A percentile compares a stretch with the other conserved stretches of the same genome.
These are phyloP conservation scores for Myrmophylax atrothorax DNA, from an alignment of 2,113 vertebrate species.

Conservation along the genomic window DNA sequence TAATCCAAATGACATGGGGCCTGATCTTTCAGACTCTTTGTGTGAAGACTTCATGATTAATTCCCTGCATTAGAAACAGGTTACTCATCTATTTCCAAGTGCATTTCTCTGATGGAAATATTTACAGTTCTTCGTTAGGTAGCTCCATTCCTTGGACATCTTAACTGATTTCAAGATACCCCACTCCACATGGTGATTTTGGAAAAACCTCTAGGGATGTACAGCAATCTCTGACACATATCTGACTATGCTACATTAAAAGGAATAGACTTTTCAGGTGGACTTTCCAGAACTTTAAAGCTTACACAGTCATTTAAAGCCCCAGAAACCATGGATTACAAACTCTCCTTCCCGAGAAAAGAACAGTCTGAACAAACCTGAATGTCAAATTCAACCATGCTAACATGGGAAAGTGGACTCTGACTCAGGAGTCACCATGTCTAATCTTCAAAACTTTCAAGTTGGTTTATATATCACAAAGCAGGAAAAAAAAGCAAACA, in stretches of 20 bases:
- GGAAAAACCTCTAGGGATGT: neutral
- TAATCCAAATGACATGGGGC: neutral
- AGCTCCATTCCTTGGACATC: neutral
- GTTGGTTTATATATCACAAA: neutral
- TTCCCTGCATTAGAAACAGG: neutral
- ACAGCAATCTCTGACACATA: neutral
- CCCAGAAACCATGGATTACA: neutral
- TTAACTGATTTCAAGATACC: neutral
- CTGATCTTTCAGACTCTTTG: neutral
- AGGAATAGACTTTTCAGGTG: neutral
- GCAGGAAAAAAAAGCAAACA: neutral
- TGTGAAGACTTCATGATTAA: neutral
- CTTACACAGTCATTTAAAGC: neutral
- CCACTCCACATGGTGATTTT: fast-evolving
- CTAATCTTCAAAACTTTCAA: neutral
- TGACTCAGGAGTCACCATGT: neutral
- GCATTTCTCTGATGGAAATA: neutral
- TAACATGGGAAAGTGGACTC: neutral
- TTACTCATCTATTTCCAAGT: neutral
- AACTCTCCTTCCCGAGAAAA: neutral
- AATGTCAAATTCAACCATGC: neutral
- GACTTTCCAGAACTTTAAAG: neutral
- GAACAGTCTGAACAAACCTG: neutral
- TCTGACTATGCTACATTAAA: neutral
- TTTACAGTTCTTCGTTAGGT: neutral